These are phyloP conservation scores for Phaedon cochleariae DNA, from an alignment of 2,888 invertebrate species.

Conservation along the genomic window DNA sequence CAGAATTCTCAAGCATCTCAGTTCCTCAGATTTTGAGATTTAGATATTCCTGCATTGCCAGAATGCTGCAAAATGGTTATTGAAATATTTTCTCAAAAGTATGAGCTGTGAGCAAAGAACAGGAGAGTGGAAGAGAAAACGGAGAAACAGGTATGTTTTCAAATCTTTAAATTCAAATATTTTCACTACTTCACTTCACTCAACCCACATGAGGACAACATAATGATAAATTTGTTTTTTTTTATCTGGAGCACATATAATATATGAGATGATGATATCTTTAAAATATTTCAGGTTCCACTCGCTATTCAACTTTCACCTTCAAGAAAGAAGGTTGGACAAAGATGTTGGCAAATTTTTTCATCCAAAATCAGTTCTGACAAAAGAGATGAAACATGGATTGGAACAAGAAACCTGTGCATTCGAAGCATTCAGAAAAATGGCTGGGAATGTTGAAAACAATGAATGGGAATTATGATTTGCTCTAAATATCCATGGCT, in stretches of 20 bases:
- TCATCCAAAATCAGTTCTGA: background rate
- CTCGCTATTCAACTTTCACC: background rate
- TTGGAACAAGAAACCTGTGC: background rate
- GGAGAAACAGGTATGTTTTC: background rate
- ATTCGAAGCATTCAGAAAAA: background rate
- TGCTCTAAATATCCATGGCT: conserved; percentile 14
- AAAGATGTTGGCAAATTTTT: background rate
- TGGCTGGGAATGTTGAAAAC: background rate
- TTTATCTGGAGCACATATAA: too few species aligned
- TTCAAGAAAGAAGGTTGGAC: background rate
- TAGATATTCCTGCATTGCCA: background rate
- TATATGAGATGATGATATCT: too few species aligned
- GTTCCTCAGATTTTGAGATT: background rate
- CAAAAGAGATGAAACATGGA: background rate
- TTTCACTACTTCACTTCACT: too few species aligned
- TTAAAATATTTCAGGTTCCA: background rate
- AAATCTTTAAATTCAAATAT: too few species aligned
- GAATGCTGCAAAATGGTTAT: background rate
- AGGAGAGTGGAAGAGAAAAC: background rate
- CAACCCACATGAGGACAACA: too few species aligned
- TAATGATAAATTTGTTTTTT: too few species aligned
- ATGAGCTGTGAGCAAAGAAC: background rate
- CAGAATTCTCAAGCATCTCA: background rate
- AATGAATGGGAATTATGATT: background rate
- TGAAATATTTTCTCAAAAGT: background rate